phyloP scores from a whole-genome alignment of 2,113 vertebrate species.

The Oxygymnocypris stewartii region DNA sequence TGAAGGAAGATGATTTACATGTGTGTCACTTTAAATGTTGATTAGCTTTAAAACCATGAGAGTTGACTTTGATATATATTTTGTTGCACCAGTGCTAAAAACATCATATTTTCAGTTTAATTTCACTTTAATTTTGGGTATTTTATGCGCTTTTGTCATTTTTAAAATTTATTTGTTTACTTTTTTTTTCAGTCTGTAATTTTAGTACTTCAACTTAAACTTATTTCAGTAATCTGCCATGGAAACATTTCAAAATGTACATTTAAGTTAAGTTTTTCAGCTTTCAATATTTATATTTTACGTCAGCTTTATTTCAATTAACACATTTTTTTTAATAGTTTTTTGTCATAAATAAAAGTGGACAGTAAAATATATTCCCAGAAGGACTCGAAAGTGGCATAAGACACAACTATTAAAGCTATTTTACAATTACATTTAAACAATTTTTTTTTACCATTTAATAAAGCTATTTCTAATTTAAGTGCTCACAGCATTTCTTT shows the following conservation, averaged over 20 bases:
- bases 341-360: not conserved
- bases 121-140: not conserved
- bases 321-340: too few species aligned
- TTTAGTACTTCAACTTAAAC: not conserved
- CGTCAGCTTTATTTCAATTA: not conserved
- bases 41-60: not conserved
- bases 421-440: too few species aligned
- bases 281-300: not conserved
- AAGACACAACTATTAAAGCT: not conserved
- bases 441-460: too few species aligned
- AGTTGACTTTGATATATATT: not conserved
- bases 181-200: not conserved
- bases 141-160: not conserved
- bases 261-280: not conserved
- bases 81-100: not conserved
- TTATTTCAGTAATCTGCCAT: not conserved
- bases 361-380: not conserved
- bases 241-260: not conserved
- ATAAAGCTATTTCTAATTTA: too few species aligned
- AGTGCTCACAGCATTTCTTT: too few species aligned
- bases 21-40: not conserved
- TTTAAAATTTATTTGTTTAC: not conserved
- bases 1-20: not conserved
- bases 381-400: not conserved
- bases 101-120: too few species aligned